Evolutionary conservation across 2,888 invertebrate genomes (phyloP).

Genomic region (Cheilosia impressa): DNA sequence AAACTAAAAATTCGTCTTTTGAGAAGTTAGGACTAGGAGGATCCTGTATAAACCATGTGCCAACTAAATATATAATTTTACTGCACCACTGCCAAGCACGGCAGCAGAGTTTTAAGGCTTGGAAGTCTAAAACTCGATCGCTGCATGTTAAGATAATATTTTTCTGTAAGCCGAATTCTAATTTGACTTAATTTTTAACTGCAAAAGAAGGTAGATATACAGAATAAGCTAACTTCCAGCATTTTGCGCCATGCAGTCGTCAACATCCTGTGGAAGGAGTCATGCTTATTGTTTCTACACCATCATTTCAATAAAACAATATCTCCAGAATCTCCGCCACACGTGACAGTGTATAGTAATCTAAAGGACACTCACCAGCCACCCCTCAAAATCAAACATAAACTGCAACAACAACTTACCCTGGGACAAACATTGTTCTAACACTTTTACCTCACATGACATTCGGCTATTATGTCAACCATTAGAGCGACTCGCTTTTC

Average conservation of each 20-base stretch:
- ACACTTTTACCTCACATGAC: conserved; percentile 54
- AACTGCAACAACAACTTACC: conserved; percentile 43
- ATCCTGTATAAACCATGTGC: too few relatives aligned
- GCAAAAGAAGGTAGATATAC: too few relatives aligned
- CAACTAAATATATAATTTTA: too few relatives aligned
- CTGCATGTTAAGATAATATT: too few relatives aligned
- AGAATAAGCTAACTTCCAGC: too few relatives aligned
- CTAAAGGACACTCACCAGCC: not conserved
- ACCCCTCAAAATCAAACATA: conserved; percentile 4
- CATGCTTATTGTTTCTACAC: not conserved
- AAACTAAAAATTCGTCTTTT: too few relatives aligned
- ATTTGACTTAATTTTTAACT: too few relatives aligned
- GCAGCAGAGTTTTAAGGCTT: too few relatives aligned
- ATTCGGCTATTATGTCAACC: conserved; percentile 31
- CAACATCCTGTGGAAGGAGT: not conserved
- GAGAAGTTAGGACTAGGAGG: too few relatives aligned
- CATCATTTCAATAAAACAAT: not conserved
- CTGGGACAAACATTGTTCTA: conserved; percentile 36
- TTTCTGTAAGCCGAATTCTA: too few relatives aligned
- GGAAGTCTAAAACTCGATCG: too few relatives aligned
- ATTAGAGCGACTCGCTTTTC: conserved; percentile 24
- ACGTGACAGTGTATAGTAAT: not conserved
- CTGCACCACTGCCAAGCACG: too few relatives aligned
- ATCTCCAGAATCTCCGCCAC: not conserved
- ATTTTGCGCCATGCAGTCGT: not conserved